Percentiles rank a stretch among this genome's conserved stretches.
Conservation (phyloP, 2,888 invertebrate genomes). For the Cantharis flavilabris region DNA sequence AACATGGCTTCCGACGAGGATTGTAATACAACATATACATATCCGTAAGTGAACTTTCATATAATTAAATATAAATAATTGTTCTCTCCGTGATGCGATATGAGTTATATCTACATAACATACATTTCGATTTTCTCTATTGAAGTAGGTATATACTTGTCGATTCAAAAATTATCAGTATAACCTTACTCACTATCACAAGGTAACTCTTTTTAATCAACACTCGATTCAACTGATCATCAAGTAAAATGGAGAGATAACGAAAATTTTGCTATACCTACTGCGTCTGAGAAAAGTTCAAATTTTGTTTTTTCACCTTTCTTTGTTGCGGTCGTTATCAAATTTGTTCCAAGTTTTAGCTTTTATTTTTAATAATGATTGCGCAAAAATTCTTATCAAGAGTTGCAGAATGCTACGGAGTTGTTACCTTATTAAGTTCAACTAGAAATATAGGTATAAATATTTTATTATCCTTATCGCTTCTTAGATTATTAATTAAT, state of each 20-base stretch:
- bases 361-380: neutral
- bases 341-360: neutral
- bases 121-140: neutral
- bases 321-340: neutral
- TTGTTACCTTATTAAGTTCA: neutral
- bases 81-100: neutral
- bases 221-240: neutral
- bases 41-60: slow-evolving; percentile 49
- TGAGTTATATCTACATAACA: neutral
- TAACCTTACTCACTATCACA: neutral
- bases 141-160: neutral
- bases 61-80: neutral
- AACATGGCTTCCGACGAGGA: slow-evolving; percentile 56
- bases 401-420: neutral
- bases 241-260: neutral
- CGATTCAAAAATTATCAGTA: neutral
- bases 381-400: neutral
- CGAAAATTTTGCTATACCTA: neutral
- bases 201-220: neutral
- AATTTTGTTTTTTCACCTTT: neutral
- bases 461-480: neutral
- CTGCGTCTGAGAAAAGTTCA: neutral
- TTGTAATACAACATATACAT: slow-evolving; percentile 51
- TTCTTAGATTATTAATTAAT: neutral
- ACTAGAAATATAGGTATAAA: neutral